Percentiles rank a stretch among this genome's conserved stretches.
These are phyloP conservation scores for Hycleus cichorii DNA, from an alignment of 1,140 invertebrate species.

Conservation along the genomic window DNA sequence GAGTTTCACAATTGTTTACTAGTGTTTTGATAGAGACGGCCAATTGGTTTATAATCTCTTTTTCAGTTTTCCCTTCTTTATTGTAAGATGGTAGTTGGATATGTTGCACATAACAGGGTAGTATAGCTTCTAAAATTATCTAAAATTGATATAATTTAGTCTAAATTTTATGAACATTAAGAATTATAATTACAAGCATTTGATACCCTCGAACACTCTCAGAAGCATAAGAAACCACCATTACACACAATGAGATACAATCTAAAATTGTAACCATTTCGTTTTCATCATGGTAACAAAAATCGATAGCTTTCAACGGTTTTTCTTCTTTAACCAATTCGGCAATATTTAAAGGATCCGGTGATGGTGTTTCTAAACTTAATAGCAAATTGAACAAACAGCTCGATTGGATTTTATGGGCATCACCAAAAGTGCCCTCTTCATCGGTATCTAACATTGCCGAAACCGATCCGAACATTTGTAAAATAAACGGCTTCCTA, in stretches of 20 bases:
- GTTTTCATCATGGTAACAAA: slow-evolving; percentile 93
- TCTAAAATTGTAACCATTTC: slow-evolving; percentile 91
- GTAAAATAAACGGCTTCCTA: slow-evolving; percentile 94
- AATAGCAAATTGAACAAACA: slow-evolving; percentile 87
- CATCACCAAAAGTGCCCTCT: slow-evolving; percentile 75
- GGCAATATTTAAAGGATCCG: slow-evolving; percentile 90
- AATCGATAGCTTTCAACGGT: slow-evolving; percentile 92
- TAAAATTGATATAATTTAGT: slow-evolving; percentile 41
- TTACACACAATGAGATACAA: slow-evolving; percentile 91
- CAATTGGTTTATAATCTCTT: slow-evolving; percentile 91
- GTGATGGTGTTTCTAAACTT: slow-evolving; percentile 81
- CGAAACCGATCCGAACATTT: slow-evolving; percentile 98
- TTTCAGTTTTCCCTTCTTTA: slow-evolving; percentile 80
- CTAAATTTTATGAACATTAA: not conserved
- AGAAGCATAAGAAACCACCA: slow-evolving; percentile 95
- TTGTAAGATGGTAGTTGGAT: slow-evolving; percentile 84
- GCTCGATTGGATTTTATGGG: slow-evolving; percentile 87
- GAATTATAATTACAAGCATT: slow-evolving; percentile 72
- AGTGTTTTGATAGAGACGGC: slow-evolving; percentile 93
- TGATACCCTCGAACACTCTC: slow-evolving; percentile 93
- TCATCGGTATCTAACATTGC: slow-evolving; percentile 93
- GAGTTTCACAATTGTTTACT: slow-evolving; percentile 90
- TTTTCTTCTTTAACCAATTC: slow-evolving; percentile 94
- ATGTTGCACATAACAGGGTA: slow-evolving; percentile 91
- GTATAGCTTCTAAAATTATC: slow-evolving; percentile 92